Conservation (phyloP, 2,888 invertebrate genomes). For the Ectobius pallidus region DNA sequence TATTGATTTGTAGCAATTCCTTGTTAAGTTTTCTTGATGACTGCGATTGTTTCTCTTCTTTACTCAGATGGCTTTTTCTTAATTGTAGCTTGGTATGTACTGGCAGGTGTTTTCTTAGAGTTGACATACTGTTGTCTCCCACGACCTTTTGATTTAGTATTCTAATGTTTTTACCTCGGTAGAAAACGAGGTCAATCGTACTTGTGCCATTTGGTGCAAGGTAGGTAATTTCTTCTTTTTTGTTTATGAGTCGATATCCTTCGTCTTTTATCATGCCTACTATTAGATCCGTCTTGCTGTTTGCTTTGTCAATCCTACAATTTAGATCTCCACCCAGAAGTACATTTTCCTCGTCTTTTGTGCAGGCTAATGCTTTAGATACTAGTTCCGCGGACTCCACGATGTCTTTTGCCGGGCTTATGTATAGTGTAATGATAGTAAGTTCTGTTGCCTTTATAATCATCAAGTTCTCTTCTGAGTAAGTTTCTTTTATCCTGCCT, state of each 20-base stretch:
- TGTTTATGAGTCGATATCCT: not conserved
- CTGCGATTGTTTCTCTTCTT: too few species aligned
- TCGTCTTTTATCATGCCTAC: not conserved
- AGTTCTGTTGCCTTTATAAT: not conserved
- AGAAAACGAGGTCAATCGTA: not conserved
- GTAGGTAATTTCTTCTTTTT: not conserved
- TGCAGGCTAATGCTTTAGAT: not conserved
- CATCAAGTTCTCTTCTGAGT: not conserved
- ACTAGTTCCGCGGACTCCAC: not conserved
- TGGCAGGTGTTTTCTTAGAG: too few species aligned
- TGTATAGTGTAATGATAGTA: not conserved
- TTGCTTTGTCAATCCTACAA: too few species aligned
- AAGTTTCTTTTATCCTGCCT: not conserved
- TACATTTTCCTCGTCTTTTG: not conserved
- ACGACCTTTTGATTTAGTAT: too few species aligned
- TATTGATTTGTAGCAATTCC: not conserved
- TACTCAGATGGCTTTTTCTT: too few species aligned
- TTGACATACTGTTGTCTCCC: too few species aligned
- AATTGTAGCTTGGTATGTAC: too few species aligned
- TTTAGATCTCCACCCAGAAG: too few species aligned
- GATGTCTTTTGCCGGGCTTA: not conserved
- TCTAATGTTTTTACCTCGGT: not conserved
- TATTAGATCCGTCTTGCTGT: too few species aligned
- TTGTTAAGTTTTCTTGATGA: not conserved
- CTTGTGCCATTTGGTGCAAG: not conserved